Evolutionary conservation across 2,888 invertebrate genomes (phyloP), one percentile per base, ranked within the genome.

Genomic region (Synanthedon tipuliformis): DNA sequence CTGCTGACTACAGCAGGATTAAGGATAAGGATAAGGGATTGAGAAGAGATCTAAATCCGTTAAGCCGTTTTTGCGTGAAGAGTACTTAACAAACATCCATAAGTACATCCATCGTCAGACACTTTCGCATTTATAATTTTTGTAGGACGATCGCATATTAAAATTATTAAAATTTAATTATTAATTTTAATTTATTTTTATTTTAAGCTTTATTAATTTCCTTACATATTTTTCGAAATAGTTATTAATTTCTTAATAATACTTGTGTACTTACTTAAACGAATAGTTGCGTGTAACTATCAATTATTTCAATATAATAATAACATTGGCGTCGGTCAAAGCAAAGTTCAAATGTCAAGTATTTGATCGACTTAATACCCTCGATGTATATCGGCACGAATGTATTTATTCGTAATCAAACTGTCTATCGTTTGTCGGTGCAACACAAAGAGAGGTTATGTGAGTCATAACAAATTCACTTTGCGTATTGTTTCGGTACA

Each of bases 271-370:
- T 10, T 45, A 15, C 13, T 10, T 13, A 13, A 3, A 45, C 13
- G 4, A 13, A 13, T 45, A 45, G 15, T 13, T 45, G 10, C 4
- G 15, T 45, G 12, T 45, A 45, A 1, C 12, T 45, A 45, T 45
- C n/a, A 55, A 51, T 52, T 16, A 48, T 16, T 51, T 48, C 34
- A 54, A 23, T 45, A 12, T 51, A 51, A 45, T 13, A 15, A 12
- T 51, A 51, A 45, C 45, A 15, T 45, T 45, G 15, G 45, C 23
- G 49, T 16, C 56, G 54, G 56, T 54, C 54, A 53, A 53, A 54
- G 48, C 52, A 56, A 56, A 56, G 56, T 56, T 56, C 56, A 56
- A 51, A 54, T 45, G 56, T 56, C 56, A 54, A 54, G 51, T 53
- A 50, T 45, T 54, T 50, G 50, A 51, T 56, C 54, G 54, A 56